Base-by-base conservation (phyloP, 35 echinoderm and acorn worm genomes). In the Acanthaster planci region DNA sequence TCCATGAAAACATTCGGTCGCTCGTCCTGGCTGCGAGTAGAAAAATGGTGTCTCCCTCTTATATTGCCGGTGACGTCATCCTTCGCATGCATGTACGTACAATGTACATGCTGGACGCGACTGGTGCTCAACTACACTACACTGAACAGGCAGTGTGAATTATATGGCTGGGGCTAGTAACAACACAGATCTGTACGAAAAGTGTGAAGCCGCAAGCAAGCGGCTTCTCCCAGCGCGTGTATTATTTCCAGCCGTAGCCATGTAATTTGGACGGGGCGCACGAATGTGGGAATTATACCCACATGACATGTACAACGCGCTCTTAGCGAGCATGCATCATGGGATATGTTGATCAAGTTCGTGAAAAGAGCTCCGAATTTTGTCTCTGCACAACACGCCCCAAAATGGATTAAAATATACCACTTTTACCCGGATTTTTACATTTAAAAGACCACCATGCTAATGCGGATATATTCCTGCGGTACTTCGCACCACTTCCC, bases 1-100 rank as follows among this genome's bases (percentile, higher is more conserved):
- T 72, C 64, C 64, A 72, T 72, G 64, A 34, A 72, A 72, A 72
- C 64, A 72, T 72, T 72, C 64, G 64, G 22, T 34, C 26, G 23
- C 64, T 72, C 34, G 64, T 72, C 64, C 14, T 72, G 26, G 0
- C 64, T 31, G 64, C 23, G 64, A 72, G 64, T 72, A n/a, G 7
- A 34, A 72, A 72, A 72, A 72, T 72, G 64, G 64, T 72, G 64
- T 72, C 64, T 72, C 64, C 64, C 64, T 72, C 64, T 72, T 72
- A 72, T 72, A 72, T 30, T 72, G 64, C 64, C 26, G 64, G 64
- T 72, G 64, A 72, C 64, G 64, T 72, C 64, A 72, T 72, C 64
- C 64, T 9, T 72, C 14, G 30, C 64, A 72, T 12, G 42, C 42
- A 47, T 12, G 12, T 12, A 6, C 4, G 4, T 47, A 12, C 42